phyloP scores from a whole-genome alignment of 2,113 vertebrate species.

The Mustelus asterias region DNA sequence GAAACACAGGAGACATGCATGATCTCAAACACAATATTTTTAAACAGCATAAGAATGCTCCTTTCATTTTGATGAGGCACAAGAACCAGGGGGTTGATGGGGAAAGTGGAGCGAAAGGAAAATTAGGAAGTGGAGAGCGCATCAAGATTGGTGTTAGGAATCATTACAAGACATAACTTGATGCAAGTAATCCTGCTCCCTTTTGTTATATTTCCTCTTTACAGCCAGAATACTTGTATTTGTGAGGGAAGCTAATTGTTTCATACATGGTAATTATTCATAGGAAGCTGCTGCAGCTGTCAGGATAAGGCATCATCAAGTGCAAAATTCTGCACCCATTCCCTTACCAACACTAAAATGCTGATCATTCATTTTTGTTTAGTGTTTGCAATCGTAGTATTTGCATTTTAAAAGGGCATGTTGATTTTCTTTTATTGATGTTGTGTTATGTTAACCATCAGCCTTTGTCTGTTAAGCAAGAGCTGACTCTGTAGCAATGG shows the following conservation, averaged over 20 bases:
- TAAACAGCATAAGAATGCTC: no score
- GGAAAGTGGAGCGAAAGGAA: not conserved
- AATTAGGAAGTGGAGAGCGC: not conserved
- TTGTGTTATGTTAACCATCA: not conserved
- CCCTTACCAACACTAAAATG: not conserved
- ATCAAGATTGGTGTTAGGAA: not conserved
- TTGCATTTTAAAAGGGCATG: not conserved
- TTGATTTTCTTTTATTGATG: not conserved
- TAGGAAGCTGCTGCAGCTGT: not conserved
- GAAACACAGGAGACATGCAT: no score
- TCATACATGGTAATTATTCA: not conserved
- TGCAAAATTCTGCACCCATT: not conserved
- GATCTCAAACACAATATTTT: no score
- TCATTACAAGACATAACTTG: not conserved
- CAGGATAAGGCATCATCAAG: not conserved
- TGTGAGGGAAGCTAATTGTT: not conserved
- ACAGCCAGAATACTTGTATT: not conserved
- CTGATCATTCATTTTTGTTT: not conserved
- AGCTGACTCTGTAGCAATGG: not conserved
- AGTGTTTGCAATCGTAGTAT: not conserved
- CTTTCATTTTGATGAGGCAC: not conserved
- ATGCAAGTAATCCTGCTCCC: not conserved
- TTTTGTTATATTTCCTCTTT: not conserved
- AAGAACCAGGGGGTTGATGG: not conserved
- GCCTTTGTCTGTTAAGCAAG: not conserved